Evolutionary conservation across 2,888 invertebrate genomes (phyloP).

Genomic region (Drosophila paranaensis): DNA sequence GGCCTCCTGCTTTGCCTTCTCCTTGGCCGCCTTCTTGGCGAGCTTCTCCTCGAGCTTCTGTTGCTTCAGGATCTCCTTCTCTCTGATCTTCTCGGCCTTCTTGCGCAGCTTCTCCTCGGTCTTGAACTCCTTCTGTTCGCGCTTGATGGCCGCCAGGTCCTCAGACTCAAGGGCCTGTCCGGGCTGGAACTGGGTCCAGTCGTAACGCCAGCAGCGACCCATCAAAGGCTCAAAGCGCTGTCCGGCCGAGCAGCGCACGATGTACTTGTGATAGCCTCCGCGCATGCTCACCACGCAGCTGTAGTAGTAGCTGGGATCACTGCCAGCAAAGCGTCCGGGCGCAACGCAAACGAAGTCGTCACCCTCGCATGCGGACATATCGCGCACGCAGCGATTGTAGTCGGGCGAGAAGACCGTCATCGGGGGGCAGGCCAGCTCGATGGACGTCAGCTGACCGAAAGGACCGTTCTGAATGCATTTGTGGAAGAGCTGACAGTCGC

Average conservation of each 20-base stretch:
- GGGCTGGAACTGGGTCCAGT: conserved; percentile 53
- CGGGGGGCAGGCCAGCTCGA: conserved; percentile 54
- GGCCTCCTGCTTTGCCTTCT: conserved; percentile 65
- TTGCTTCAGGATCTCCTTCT: conserved; percentile 68
- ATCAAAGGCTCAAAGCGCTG: conserved; percentile 64
- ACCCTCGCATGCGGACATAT: conserved; percentile 61
- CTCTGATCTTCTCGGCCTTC: conserved; percentile 66
- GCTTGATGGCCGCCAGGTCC: conserved; percentile 68
- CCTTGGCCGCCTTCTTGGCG: conserved; percentile 74
- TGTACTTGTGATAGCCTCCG: conserved; percentile 71
- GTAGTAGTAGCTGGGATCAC: conserved; percentile 69
- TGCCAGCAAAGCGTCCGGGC: conserved; percentile 59
- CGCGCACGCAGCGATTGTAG: conserved; percentile 67
- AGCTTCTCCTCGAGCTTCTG: conserved; percentile 71
- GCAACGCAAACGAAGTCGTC: conserved; percentile 54
- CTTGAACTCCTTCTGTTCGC: conserved; percentile 72
- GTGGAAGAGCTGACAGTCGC: conserved; percentile 66
- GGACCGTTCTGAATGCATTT: conserved; percentile 52
- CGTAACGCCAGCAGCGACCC: conserved; percentile 68
- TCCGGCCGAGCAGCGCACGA: conserved; percentile 69
- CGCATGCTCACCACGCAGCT: conserved; percentile 58
- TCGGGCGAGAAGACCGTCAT: conserved; percentile 54
- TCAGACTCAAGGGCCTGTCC: conserved; percentile 50
- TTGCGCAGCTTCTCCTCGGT: conserved; percentile 63
- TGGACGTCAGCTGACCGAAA: conserved; percentile 28